Percentiles rank a stretch among this genome's conserved stretches.
These are phyloP conservation scores for Acipenser ruthenus DNA, from an alignment of 2,797 vertebrate species.

Conservation along the genomic window DNA sequence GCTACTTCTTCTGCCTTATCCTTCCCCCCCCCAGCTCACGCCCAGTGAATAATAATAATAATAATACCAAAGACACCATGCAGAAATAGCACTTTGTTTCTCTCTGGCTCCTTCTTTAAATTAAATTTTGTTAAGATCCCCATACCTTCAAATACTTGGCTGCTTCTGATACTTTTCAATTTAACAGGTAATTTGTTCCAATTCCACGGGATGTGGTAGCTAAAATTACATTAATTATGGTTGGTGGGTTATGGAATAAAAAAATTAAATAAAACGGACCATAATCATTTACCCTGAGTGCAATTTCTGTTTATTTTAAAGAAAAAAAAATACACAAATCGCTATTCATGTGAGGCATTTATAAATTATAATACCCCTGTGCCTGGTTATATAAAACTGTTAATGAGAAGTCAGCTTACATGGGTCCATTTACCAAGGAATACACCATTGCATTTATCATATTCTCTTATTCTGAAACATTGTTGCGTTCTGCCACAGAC, in stretches of 20 bases:
- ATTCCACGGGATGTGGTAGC: not conserved
- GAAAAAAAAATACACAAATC: not conserved
- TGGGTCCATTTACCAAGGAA: not conserved
- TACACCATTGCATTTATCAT: not conserved
- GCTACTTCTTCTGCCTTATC: too few species aligned
- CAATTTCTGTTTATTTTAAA: not conserved
- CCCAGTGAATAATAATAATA: too few species aligned
- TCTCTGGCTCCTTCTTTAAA: not conserved
- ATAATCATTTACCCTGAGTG: not conserved
- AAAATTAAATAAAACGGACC: not conserved
- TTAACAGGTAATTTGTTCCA: conserved; percentile 4
- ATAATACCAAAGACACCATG: too few species aligned
- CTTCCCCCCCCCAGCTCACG: too few species aligned
- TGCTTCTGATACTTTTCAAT: conserved; percentile 3
- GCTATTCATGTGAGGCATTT: not conserved
- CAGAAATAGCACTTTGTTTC: not conserved
- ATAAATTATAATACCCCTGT: not conserved
- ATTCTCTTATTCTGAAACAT: not conserved
- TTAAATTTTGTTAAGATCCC: not conserved
- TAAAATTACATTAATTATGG: not conserved
- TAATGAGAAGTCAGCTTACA: not conserved
- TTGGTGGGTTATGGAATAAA: not conserved
- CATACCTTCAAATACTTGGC: not conserved
- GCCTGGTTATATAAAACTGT: not conserved
- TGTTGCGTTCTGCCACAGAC: not conserved